These are phyloP conservation scores for Odontesthes bonariensis DNA, from an alignment of 2,113 vertebrate species.

Conservation along the genomic window DNA sequence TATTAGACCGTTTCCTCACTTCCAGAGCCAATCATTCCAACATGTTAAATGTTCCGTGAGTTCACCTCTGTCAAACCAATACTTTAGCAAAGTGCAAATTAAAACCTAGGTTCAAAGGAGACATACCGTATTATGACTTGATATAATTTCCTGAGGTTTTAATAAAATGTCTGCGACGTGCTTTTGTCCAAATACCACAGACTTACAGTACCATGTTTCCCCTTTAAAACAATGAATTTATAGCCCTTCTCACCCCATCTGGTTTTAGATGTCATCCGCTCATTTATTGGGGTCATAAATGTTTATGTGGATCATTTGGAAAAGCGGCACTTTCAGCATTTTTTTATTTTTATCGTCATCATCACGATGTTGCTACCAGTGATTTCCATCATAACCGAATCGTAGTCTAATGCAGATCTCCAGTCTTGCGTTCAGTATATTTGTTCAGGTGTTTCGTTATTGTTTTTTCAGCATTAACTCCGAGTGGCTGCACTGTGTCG, in stretches of 20 bases:
- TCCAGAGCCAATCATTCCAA: constrained; percentile 1
- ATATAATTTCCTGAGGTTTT: too few species aligned
- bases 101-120: not conserved
- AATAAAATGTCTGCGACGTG: too few species aligned
- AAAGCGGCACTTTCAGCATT: not conserved
- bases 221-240: not conserved
- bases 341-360: not conserved
- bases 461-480: too few species aligned
- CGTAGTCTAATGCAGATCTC: too few species aligned
- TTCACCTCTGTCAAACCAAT: not conserved
- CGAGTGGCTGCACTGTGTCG: too few species aligned
- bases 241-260: not conserved
- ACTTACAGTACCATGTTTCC: too few species aligned
- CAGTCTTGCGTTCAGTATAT: too few species aligned
- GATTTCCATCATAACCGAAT: not conserved
- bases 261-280: not conserved
- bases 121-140: not conserved
- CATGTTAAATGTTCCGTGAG: not conserved
- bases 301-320: not conserved
- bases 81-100: not conserved
- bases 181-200: too few species aligned
- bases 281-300: too few species aligned
- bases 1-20: constrained; percentile 24
- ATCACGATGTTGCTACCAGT: not conserved
- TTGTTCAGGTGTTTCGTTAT: too few species aligned